Evolutionary conservation across 2,113 vertebrate genomes (phyloP).

Genomic region (Oncorhynchus clarkii): DNA sequence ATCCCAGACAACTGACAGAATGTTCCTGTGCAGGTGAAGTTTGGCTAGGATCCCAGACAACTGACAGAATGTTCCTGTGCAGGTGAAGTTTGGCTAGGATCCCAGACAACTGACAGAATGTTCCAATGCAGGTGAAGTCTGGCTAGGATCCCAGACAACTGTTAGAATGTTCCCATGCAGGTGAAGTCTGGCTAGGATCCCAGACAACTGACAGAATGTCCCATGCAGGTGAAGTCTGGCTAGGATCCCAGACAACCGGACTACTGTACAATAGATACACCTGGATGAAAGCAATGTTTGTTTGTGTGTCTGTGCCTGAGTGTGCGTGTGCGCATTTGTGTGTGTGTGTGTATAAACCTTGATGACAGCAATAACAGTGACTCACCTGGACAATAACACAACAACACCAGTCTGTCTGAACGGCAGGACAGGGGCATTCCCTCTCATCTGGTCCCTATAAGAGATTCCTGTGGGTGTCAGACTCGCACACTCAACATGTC

Average conservation of each 20-base stretch:
- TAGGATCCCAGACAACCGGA: conserved; percentile 21
- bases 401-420: conserved; percentile 57
- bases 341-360: not conserved
- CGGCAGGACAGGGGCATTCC: conserved; percentile 9
- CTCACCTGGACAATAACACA: conserved; percentile 56
- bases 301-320: too few relatives aligned
- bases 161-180: too few relatives aligned
- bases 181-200: too few relatives aligned
- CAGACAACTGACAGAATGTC: conserved; percentile 5
- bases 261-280: conserved; percentile 25
- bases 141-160: too few relatives aligned
- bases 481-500: conserved; percentile 22
- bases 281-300: conserved; percentile 7
- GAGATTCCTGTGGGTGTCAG: conserved; percentile 32
- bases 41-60: too few relatives aligned
- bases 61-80: too few relatives aligned
- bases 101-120: too few relatives aligned
- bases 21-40: too few relatives aligned
- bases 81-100: too few relatives aligned
- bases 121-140: too few relatives aligned
- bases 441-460: conserved; percentile 60
- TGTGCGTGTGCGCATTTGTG: too few relatives aligned
- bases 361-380: conserved; percentile 54
- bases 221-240: conserved; percentile 18
- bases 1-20: too few relatives aligned